Percentiles rank a stretch among this genome's conserved stretches.
These are phyloP conservation scores for Calyptommatus sinebrachiatus DNA, from an alignment of 2,113 vertebrate genomes.

Conservation along the genomic window DNA sequence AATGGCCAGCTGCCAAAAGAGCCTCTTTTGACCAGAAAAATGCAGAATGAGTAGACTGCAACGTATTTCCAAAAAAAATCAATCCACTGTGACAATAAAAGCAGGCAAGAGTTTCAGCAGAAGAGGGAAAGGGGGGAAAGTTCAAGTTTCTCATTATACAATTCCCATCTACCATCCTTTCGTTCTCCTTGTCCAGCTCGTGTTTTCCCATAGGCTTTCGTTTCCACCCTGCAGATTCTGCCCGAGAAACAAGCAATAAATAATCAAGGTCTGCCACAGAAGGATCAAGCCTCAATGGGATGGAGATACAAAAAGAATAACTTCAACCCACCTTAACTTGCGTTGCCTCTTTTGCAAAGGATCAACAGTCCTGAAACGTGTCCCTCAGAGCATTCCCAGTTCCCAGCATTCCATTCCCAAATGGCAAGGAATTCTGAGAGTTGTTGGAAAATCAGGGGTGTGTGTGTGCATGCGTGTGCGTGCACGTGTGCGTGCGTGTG, in stretches of 20 bases:
- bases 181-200: background rate
- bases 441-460: too few species aligned
- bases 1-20: background rate
- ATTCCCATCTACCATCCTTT: background rate
- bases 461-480: too few species aligned
- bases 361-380: too few species aligned
- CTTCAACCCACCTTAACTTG: background rate
- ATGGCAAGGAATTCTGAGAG: background rate
- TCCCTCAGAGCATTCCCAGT: too few species aligned
- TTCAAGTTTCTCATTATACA: background rate
- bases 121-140: too few species aligned
- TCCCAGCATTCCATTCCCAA: too few species aligned
- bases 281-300: background rate
- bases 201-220: background rate
- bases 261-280: background rate
- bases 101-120: background rate
- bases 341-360: too few species aligned
- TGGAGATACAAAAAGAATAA: background rate
- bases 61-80: constrained; percentile 3
- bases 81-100: background rate
- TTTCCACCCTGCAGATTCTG: background rate
- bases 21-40: background rate
- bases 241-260: background rate
- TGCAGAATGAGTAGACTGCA: background rate
- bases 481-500: too few species aligned